Percentiles rank a stretch among this genome's conserved stretches.
These are phyloP conservation scores for Loris lydekkerianus DNA, from an alignment of 2,797 vertebrate species.

Conservation along the genomic window DNA sequence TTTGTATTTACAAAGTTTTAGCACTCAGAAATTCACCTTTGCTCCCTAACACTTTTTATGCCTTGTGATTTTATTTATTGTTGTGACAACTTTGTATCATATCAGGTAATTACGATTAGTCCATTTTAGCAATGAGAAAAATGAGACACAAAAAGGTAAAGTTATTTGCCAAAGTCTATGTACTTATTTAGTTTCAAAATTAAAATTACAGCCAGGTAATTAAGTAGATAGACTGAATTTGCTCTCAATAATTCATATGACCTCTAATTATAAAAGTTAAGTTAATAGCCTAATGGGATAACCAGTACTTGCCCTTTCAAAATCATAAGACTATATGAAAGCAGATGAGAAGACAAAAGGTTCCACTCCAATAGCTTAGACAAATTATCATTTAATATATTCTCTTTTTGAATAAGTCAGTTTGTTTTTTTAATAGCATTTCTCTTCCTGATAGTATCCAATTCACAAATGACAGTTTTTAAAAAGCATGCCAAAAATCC, in stretches of 20 bases:
- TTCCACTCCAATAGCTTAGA: background rate
- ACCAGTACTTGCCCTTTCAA: conserved; percentile 43
- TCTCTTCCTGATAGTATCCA: background rate
- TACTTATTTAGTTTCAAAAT: conserved; percentile 37
- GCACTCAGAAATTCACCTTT: conserved; percentile 7
- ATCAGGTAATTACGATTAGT: conserved; percentile 3
- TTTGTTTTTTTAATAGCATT: conserved; percentile 48
- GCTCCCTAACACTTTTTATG: background rate
- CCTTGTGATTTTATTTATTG: background rate
- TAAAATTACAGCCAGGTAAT: conserved; percentile 15
- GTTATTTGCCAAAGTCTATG: background rate
- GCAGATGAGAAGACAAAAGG: conserved; percentile 50
- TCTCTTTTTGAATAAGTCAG: background rate
- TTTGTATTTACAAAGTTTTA: conserved; percentile 22
- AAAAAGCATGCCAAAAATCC: conserved; percentile 43
- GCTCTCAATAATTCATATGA: conserved; percentile 47
- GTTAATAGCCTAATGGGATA: background rate
- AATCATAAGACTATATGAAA: conserved; percentile 12
- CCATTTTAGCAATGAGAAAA: conserved; percentile 48
- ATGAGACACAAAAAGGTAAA: background rate
- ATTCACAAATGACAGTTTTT: conserved; percentile 6
- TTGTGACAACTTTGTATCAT: background rate
- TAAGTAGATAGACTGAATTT: conserved; percentile 5
- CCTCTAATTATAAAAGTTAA: conserved; percentile 41
- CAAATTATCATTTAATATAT: background rate